A percentile compares a stretch with the other conserved stretches of the same genome.
phyloP scores from a whole-genome alignment of 2,113 vertebrate species.

The Sinocyclocheilus grahami region DNA sequence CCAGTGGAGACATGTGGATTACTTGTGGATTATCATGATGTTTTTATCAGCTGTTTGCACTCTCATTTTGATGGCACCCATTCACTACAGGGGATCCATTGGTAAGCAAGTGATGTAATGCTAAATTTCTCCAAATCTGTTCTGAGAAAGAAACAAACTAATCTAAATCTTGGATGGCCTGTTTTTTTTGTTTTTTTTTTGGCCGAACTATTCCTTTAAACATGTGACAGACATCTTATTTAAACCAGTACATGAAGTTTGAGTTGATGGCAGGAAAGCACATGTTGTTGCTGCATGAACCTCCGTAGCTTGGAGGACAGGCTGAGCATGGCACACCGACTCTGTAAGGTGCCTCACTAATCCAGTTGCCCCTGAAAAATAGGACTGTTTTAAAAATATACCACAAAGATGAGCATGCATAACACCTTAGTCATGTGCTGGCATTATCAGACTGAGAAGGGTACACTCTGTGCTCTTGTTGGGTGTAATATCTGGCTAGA shows the following conservation, averaged over 20 bases:
- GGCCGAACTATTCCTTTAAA: not conserved
- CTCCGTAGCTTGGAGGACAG: conserved; percentile 87
- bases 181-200: not conserved
- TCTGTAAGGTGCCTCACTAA: conserved; percentile 90
- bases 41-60: not conserved
- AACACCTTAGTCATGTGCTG: not conserved
- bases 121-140: not conserved
- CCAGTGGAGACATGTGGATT: too few species aligned
- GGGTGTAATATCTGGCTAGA: not conserved
- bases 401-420: not conserved
- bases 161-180: not conserved
- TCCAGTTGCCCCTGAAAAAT: conserved; percentile 86
- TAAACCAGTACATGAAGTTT: conserved; percentile 92
- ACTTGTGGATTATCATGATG: not conserved
- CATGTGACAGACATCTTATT: conserved; percentile 66
- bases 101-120: not conserved
- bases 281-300: conserved; percentile 86
- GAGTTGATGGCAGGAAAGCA: conserved; percentile 86
- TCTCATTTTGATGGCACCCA: not conserved
- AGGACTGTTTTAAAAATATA: not conserved
- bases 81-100: not conserved
- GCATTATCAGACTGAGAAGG: conserved; percentile 1
- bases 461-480: not conserved
- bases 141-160: not conserved
- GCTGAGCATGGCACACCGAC: conserved; percentile 87